Base-by-base conservation (phyloP, 2,888 invertebrate genomes). In the Synergus itoensis region DNA sequence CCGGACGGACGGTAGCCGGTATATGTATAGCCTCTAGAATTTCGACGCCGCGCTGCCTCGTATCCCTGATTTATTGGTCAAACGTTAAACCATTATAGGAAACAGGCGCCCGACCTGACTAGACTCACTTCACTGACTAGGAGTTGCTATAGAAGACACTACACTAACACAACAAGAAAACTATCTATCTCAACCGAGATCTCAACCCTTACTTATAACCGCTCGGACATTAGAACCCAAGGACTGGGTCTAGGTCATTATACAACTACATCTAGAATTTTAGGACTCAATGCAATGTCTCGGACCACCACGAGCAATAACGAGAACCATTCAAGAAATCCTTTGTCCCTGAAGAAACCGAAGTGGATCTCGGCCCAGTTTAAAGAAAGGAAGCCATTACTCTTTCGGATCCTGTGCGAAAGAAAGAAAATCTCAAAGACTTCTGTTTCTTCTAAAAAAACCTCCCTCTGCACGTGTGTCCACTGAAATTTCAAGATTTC, bases 381-480 rank as follows among this genome's bases (percentile, higher is more conserved):
- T 83, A 69, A 79, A 80, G 81, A 81, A 81, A 80, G 81, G 80
- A 84, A 82, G 81, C 83, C 84, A 80, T 79, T 80, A 81, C 82
- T 85, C 84, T 85, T 85, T 83, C 78, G 63, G 53, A 53, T 16
- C 76, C 62, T 45, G n/a, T 63, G 79, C 77, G 76, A 65, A n/a
- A 67, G 77, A 73, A 78, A 65, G 62, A 69, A 76, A 73, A 79
- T 57, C 45, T 57, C 75, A 65, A 53, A 57, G 48, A 41, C 77
- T 80, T 65, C 62, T 77, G 65, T 76, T 63, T 36, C 69, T 28
- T 16, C 69, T 45, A 48, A 69, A 69, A 69, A 69, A 69, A 69
- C 28, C 48, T 48, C 45, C 67, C 45, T 48, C 21, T 69, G 48
- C 69, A 69, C 69, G 69, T 69, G 69, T 48, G 28, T 41, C 16